A percentile compares a stretch with the other conserved stretches of the same genome.
phyloP scores from a whole-genome alignment of 1,140 invertebrate genomes.

The Drosophila pachea region DNA sequence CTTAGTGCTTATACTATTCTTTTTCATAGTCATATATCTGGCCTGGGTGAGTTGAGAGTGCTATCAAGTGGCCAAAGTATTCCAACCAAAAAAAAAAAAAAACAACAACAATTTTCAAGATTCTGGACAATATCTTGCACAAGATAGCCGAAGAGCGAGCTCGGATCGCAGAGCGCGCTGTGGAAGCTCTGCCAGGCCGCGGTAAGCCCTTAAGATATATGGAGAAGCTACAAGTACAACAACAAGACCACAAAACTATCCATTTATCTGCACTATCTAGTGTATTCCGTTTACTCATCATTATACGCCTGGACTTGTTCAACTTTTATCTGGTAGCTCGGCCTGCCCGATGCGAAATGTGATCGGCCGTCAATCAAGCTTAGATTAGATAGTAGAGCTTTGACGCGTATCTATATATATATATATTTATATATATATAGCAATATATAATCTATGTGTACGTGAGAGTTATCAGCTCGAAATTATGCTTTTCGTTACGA shows the following conservation, averaged over 20 bases:
- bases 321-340: not conserved
- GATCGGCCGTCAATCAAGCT: not conserved
- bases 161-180: not conserved
- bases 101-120: not conserved
- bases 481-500: no score
- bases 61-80: no score
- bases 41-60: not conserved
- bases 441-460: not conserved
- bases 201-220: not conserved
- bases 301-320: slow-evolving; percentile 2
- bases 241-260: not conserved
- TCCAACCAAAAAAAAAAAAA: no score
- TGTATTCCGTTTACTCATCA: slow-evolving; percentile 6
- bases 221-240: not conserved
- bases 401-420: not conserved
- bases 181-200: not conserved
- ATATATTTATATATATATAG: not conserved
- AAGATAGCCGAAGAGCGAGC: not conserved
- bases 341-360: no score
- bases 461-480: not conserved
- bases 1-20: not conserved
- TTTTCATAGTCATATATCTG: not conserved
- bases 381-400: slow-evolving; percentile 33
- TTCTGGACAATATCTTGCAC: not conserved
- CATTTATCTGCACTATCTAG: no score